Conservation (phyloP, 1,140 invertebrate genomes). For the Phocides pigmalion region DNA sequence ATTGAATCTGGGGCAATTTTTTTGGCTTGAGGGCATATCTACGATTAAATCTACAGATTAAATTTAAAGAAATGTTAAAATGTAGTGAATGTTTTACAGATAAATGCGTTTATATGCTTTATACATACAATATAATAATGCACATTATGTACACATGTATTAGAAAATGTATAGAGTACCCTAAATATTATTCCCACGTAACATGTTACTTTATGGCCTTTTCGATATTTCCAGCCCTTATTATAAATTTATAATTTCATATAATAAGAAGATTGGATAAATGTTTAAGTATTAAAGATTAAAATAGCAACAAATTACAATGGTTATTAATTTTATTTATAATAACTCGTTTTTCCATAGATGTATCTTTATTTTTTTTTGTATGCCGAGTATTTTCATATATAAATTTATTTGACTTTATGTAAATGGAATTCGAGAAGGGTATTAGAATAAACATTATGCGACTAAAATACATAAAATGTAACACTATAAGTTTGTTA, state of each 20-base stretch:
- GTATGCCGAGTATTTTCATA: no score
- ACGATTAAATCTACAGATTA: background rate
- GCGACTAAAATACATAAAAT: no score
- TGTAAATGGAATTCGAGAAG: no score
- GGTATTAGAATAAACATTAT: no score
- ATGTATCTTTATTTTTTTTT: background rate
- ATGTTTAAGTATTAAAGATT: constrained; percentile 7
- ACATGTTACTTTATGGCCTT: constrained; percentile 16
- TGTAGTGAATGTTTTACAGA: constrained; percentile 5
- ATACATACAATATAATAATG: constrained; percentile 8
- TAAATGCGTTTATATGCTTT: constrained; percentile 8
- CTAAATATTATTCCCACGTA: constrained; percentile 27
- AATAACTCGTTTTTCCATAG: background rate
- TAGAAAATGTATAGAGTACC: constrained; percentile 12
- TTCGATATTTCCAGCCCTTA: constrained; percentile 1
- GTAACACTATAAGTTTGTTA: no score
- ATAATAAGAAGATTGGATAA: background rate
- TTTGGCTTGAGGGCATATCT: background rate
- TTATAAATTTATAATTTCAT: background rate
- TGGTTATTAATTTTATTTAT: background rate
- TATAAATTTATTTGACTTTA: background rate
- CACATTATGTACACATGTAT: constrained; percentile 29
- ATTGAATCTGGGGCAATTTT: background rate
- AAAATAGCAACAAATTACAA: constrained; percentile 10
- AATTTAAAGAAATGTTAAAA: constrained; percentile 11